Base-by-base conservation (phyloP, 2,113 vertebrate genomes). In the Rhabdornis inornatus region DNA sequence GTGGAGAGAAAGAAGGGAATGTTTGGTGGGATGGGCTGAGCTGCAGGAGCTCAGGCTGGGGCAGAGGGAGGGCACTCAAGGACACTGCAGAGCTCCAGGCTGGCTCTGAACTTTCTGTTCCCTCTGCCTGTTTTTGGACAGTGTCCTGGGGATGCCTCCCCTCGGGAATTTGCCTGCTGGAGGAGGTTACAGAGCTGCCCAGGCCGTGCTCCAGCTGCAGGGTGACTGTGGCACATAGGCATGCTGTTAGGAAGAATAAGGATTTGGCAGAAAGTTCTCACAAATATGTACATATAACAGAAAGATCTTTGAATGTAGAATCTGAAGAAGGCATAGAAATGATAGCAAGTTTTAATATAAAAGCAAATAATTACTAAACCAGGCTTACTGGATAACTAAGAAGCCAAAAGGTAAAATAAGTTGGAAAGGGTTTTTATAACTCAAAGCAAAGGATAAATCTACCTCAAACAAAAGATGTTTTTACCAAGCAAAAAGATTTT, bases 51-150 rank as follows among this genome's bases (percentile, higher is more conserved):
- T 2, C 9, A 65, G 83, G 81, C 92, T 75, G 40, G 92, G 94
- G 78, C 93, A 83, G 22, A 72, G 56, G 56, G 96, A 97, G 95
- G 94, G 92, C 96, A 96, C 76, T 78, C 96, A 90, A 97, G 97
- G 96, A 97, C 97, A 94, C 94, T 75, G 95, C 94, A 72, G 72
- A 86, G 70, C 81, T 80, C 77, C 88, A 68, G 83, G 87, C 81
- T 86, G 33, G 78, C 9, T 3, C 83, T 94, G 95, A 96, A 96
- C 95, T 96, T 65, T 94, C 61, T 95, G 93, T 97, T 96, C 95
- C 89, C 17, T 49, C 94, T 95, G 96, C 95, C 92, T 87, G 66
- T 84, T 93, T 52, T 92, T 91, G 92, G 87, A 97, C 42, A n/a
- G 22, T 39, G 84, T 77, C 84, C 90, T 87, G 95, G 95, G 92